A percentile compares a stretch with the other conserved stretches of the same genome.
These are phyloP conservation scores for Melinaea marsaeus DNA, from an alignment of 2,888 invertebrate genomes.

Conservation along the genomic window DNA sequence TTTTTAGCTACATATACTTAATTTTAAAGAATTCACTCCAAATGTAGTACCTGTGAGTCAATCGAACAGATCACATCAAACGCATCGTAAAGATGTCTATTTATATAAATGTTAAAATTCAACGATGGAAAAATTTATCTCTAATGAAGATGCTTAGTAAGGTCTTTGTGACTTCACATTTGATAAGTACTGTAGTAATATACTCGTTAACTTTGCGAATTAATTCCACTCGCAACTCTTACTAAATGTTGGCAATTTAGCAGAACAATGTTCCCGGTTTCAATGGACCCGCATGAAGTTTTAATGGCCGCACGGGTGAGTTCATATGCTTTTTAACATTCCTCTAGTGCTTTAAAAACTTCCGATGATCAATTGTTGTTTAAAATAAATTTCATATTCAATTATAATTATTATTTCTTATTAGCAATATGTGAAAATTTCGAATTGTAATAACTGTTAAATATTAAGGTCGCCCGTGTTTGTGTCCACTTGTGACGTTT, in stretches of 20 bases:
- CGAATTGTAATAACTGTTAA: neutral
- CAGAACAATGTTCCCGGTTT: slow-evolving; percentile 6
- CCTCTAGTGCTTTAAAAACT: neutral
- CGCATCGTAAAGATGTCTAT: no score
- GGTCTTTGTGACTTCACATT: no score
- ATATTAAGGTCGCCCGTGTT: neutral
- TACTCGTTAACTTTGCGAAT: neutral
- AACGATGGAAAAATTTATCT: no score
- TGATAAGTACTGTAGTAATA: neutral
- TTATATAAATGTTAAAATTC: no score
- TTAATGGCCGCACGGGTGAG: slow-evolving; percentile 2
- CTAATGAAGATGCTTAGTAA: no score
- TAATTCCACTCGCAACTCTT: neutral
- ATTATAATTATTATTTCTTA: neutral
- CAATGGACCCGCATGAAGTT: neutral
- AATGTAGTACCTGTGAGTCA: no score
- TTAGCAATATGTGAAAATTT: neutral
- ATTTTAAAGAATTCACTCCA: no score
- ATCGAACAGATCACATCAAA: no score
- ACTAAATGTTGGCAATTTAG: slow-evolving; percentile 4
- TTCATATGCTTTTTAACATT: neutral
- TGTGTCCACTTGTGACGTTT: neutral
- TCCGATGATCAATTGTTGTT: neutral
- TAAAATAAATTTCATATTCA: neutral
- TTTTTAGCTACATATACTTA: no score